These are phyloP conservation scores for Heterocephalus glaber DNA, from an alignment of 2,113 vertebrate species.

Conservation along the genomic window DNA sequence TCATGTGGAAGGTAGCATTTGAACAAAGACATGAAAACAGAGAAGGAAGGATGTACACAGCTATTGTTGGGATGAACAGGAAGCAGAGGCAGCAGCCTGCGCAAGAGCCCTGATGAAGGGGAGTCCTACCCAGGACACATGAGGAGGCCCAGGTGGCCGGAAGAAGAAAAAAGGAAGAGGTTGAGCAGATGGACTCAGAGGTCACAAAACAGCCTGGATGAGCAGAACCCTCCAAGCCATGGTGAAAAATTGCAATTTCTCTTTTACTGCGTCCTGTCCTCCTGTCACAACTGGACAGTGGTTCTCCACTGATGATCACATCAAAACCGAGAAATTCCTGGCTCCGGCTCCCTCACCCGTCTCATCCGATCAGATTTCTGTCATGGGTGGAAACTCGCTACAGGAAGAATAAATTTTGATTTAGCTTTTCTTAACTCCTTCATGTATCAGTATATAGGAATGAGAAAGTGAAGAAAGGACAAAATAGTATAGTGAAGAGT, in stretches of 20 bases:
- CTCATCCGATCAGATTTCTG: background rate
- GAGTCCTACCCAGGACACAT: background rate
- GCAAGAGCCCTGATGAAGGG: background rate
- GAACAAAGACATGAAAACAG: background rate
- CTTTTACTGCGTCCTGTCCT: background rate
- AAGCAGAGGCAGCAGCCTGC: background rate
- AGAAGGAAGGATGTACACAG: background rate
- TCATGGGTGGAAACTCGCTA: background rate
- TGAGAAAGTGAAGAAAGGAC: background rate
- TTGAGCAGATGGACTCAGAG: background rate
- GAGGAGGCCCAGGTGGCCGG: background rate
- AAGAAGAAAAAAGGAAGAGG: background rate
- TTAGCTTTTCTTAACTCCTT: background rate
- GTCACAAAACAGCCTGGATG: background rate
- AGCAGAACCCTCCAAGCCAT: background rate
- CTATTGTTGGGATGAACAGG: accelerated
- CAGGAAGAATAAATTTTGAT: background rate
- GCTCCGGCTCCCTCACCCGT: background rate
- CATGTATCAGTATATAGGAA: background rate
- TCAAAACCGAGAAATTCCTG: background rate
- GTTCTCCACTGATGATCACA: background rate
- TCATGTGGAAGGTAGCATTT: background rate
- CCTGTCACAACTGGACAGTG: background rate
- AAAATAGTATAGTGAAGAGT: background rate
- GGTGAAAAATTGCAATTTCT: background rate